Evolutionary conservation across 1,140 invertebrate species (phyloP), one percentile per base, ranked within the genome.

Genomic region (Drosophila melanogaster): DNA sequence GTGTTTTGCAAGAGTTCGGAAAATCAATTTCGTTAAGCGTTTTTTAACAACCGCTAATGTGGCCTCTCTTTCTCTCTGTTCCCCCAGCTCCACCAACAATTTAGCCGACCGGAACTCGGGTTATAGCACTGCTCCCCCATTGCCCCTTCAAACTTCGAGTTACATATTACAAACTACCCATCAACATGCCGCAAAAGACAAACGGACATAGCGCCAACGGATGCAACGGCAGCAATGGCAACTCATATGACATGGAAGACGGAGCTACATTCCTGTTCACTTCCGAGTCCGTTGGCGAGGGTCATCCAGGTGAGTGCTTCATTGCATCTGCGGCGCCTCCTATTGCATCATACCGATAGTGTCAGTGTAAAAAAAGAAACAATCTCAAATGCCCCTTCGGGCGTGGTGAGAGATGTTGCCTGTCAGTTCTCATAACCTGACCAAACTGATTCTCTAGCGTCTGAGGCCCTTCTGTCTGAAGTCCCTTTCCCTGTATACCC

Each of bases 221-320:
- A 26, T 95, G 95, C 93, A 96, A 96, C 93, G 96, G 96, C 92
- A 93, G 96, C 93, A 96, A 96, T 73, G 93, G 93, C 26, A 89
- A 79, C 54, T 90, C 84, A 51, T 95, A 94, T 92, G 96, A 97
- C 91, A 95, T 96, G 92, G 95, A 96, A 87, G 95, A 97, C 92
- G 96, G 95, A 87, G 96, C 97, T 81, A 95, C 96, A 80, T 99
- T 99, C 93, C 94, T 99, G 33, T 99, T 99, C 93, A 99, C 98
- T 49, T 99, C 98, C 22, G 99, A 99, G 94, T 99, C 98, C 51
- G 99, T 99, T 56, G 98, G 98, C 86, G 99, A 99, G 94, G 98
- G 98, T 85, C 98, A 99, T 94, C 98, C 99, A 94, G 96, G 96
- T 97, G 93, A 94, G 94, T 76, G 17, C 14, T 41, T 26, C 6